Base-by-base conservation (phyloP, 2,888 invertebrate genomes). In the Eupithecia inturbata region DNA sequence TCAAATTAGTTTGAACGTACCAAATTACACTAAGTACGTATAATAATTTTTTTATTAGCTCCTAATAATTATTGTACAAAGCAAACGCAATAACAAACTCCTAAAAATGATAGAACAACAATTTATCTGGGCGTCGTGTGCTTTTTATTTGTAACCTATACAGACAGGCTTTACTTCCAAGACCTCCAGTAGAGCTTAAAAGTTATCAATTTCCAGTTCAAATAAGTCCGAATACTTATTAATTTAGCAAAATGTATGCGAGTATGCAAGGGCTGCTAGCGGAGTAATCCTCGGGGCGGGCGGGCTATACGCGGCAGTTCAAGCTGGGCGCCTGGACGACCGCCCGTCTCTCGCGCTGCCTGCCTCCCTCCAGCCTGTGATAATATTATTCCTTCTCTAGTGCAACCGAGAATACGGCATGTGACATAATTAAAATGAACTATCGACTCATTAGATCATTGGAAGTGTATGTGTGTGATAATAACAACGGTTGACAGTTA, bases 231-330 rank as follows among this genome's bases (percentile, higher is more conserved):
- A 74, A 31, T 70, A 72, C 71, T 70, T 69, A 75, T 70, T 63
- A 73, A 72, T 75, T 75, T 75, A 53, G 84, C 83, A 81, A 83
- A 87, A 89, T 85, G 86, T 86, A 87, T 85, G 85, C 83, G 86
- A 85, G 86, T 87, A 85, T 84, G 85, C 79, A 87, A 91, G 86
- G 89, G 87, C 85, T 82, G 82, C 83, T 89, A 91, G 93, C 91
- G 93, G 91, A 90, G 92, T 89, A 88, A 78, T 78, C 80, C 82
- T 89, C 85, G 87, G 89, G 91, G 90, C 87, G 89, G 91, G 90
- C 87, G 88, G 85, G 86, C 80, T 81, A 80, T 84, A 57, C 57
- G 26, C 57, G 57, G 93, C 94, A 95, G 95, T 95, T 88, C 88
- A 84, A 89, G 88, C 88, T 86, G 88, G 90, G 90, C 90, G 86